Evolutionary conservation across 2,797 vertebrate genomes (phyloP).

Genomic region (Salarias fasciatus): DNA sequence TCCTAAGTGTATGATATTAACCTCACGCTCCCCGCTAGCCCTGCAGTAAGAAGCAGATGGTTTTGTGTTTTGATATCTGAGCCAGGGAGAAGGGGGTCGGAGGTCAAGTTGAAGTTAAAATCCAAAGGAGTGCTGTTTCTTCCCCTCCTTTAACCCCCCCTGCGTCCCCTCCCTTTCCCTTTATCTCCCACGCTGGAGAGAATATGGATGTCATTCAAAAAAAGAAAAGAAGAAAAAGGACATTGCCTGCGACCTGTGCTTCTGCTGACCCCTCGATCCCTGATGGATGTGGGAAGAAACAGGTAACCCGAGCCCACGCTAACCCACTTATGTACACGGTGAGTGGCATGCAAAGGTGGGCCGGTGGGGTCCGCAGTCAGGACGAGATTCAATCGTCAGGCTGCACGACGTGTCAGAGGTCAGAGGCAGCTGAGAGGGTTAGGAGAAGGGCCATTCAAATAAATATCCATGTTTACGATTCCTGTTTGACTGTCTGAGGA

Average conservation of each 20-base stretch:
- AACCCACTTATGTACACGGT: constrained; percentile 71
- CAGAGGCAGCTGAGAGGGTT: constrained; percentile 34
- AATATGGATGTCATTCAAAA: constrained; percentile 81
- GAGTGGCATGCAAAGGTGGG: constrained; percentile 35
- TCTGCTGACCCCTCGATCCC: constrained; percentile 39
- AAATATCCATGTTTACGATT: constrained; percentile 27
- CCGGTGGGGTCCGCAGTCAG: constrained; percentile 35
- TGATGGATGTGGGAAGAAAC: constrained; percentile 25
- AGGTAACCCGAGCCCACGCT: constrained; percentile 42
- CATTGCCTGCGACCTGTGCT: constrained; percentile 58
- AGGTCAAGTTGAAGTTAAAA: constrained; percentile 90
- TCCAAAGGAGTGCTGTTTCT: constrained; percentile 75
- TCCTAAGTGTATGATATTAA: constrained; percentile 87
- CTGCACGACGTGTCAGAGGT: constrained; percentile 38
- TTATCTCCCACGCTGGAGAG: constrained; percentile 54
- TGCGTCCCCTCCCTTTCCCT: constrained; percentile 13
- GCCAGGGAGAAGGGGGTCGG: constrained; percentile 67
- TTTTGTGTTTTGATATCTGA: constrained; percentile 84
- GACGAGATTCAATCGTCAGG: constrained; percentile 61
- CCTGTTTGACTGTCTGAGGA: constrained; percentile 35
- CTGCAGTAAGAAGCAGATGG: constrained; percentile 77
- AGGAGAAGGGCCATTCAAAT: constrained; percentile 40
- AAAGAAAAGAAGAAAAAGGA: constrained; percentile 68
- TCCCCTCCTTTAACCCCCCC: constrained; percentile 32
- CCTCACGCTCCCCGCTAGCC: constrained; percentile 79